Percentiles rank a stretch among this genome's conserved stretches.
These are phyloP conservation scores for Papilio demoleus DNA, from an alignment of 2,888 invertebrate genomes.

Conservation along the genomic window DNA sequence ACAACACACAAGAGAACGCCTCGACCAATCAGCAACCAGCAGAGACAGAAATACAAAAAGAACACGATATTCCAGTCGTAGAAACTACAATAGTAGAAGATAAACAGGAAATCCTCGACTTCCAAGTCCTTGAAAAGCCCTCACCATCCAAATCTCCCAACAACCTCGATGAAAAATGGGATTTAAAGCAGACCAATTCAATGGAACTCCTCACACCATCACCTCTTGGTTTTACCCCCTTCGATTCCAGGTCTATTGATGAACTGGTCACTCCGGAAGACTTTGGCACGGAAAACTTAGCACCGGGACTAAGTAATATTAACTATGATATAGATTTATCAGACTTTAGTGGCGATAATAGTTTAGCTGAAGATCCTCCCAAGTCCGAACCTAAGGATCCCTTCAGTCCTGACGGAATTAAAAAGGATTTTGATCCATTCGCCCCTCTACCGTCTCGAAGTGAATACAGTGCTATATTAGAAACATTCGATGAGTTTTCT, in stretches of 20 bases:
- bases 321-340: slow-evolving; percentile 91
- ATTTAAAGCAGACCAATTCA: slow-evolving; percentile 67
- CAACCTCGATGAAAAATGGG: slow-evolving; percentile 63
- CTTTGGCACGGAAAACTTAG: slow-evolving; percentile 76
- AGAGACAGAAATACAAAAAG: slow-evolving; percentile 43
- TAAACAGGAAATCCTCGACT: slow-evolving; percentile 59
- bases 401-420: slow-evolving; percentile 80
- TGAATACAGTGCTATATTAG: slow-evolving; percentile 53
- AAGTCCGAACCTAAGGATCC: slow-evolving; percentile 77
- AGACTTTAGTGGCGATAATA: slow-evolving; percentile 89
- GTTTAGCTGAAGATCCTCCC: slow-evolving; percentile 83
- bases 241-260: slow-evolving; percentile 84
- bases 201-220: slow-evolving; percentile 85
- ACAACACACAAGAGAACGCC: background rate
- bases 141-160: slow-evolving; percentile 67
- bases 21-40: background rate
- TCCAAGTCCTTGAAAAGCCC: slow-evolving; percentile 64
- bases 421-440: slow-evolving; percentile 55
- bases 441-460: slow-evolving; percentile 44
- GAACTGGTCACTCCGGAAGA: slow-evolving; percentile 85
- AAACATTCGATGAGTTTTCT: slow-evolving; percentile 71
- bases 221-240: slow-evolving; percentile 80
- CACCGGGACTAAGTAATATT: slow-evolving; percentile 86
- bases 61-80: slow-evolving; percentile 31
- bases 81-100: slow-evolving; percentile 52